These are phyloP conservation scores for Mus spretus DNA, from an alignment of 2,797 vertebrate species.

Conservation along the genomic window DNA sequence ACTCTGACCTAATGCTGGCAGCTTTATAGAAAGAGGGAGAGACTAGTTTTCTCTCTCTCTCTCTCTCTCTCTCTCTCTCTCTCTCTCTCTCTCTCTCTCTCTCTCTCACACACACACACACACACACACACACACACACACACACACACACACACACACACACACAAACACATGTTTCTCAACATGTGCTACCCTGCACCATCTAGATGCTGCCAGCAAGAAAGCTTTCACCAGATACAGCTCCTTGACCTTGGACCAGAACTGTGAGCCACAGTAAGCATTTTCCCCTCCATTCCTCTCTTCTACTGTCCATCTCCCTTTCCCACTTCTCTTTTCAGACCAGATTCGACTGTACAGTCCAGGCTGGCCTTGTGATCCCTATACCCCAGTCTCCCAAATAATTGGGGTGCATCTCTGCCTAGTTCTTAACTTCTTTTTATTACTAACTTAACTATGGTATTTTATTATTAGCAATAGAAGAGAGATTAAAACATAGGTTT, in stretches of 20 bases:
- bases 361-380: background rate
- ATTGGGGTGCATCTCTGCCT: background rate
- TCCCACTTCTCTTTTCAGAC: background rate
- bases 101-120: too few relatives aligned
- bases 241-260: background rate
- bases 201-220: background rate
- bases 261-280: background rate
- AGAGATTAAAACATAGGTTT: background rate
- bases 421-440: background rate
- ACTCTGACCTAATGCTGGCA: background rate
- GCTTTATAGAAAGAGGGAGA: background rate
- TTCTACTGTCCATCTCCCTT: background rate
- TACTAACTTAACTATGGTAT: background rate
- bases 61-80: too few relatives aligned
- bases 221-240: background rate
- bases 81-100: too few relatives aligned
- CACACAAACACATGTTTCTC: background rate
- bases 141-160: background rate
- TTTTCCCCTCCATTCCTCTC: too few relatives aligned
- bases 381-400: background rate
- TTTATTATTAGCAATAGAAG: background rate
- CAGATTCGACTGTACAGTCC: background rate
- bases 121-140: background rate
- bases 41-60: background rate
- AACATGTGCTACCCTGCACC: background rate